phyloP scores from a whole-genome alignment of 2,797 vertebrate species.

The Rallus crepitans region DNA sequence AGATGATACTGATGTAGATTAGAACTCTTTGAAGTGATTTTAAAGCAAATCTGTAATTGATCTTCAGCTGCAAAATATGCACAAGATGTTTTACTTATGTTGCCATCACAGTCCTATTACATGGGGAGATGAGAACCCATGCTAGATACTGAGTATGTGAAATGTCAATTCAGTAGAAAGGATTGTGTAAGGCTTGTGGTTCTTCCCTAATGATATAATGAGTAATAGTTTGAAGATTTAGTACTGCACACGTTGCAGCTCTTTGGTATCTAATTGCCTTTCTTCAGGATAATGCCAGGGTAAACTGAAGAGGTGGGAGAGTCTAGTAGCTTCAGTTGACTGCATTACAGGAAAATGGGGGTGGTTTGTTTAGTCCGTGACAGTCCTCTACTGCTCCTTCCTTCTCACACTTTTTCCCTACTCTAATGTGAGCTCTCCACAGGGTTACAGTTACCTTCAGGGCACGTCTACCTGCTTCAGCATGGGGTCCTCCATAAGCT shows the following conservation, averaged over 20 bases:
- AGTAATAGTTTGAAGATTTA: neutral
- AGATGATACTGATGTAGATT: neutral
- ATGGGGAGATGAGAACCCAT: neutral
- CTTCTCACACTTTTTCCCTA: neutral
- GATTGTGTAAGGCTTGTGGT: neutral
- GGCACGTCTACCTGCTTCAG: neutral
- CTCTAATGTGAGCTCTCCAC: neutral
- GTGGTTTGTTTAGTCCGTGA: accelerated
- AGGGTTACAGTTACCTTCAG: neutral
- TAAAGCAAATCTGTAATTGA: neutral
- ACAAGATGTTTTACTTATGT: neutral
- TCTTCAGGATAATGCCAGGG: neutral
- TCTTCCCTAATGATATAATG: neutral
- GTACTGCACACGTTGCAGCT: neutral
- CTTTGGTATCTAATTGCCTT: neutral
- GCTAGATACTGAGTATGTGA: neutral
- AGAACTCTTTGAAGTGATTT: neutral
- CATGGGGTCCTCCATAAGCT: neutral
- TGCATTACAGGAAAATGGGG: neutral
- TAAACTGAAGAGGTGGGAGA: neutral
- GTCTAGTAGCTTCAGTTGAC: neutral
- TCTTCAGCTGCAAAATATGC: neutral
- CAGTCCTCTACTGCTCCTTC: neutral
- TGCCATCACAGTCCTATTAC: neutral
- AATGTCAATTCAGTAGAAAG: neutral